Evolutionary conservation across 2,888 invertebrate genomes (phyloP), one percentile per base, ranked within the genome.

Genomic region (Odontocolon sp.): DNA sequence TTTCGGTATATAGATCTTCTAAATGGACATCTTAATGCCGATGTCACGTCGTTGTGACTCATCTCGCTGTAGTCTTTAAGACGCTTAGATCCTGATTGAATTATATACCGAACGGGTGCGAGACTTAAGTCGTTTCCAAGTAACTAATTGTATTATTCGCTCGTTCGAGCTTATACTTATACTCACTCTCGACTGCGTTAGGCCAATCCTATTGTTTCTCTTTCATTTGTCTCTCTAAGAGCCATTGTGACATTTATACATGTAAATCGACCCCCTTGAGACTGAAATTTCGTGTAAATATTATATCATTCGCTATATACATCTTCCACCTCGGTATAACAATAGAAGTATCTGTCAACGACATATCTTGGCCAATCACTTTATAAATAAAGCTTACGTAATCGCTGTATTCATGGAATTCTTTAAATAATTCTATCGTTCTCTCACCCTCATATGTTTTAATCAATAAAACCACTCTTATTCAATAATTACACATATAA

Each of bases 21-120:
- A 23, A 21, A 11, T 3, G 14, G 1, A 8, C 23, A 31, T 47
- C 47, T 9, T 52, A 3, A 16, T 8, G 52, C 14, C 52, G 16
- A 14, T 14, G 21, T 33, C 11, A 23, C 11, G 21, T 26, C 33
- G 23, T 63, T 3, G 50, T 38, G 38, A 23, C 8, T 2, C 9
- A 3, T 28, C 52, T 14, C 28, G 21, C 16, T 9, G 18, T 9
- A 33, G 42, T 64, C 54, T 52, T 28, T 78, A 79, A 81, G 79
- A 63, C 66, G 59, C 76, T 78, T 71, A 78, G 59, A 77, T 78
- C 63, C 38, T 81, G 78, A 81, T 83, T 81, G 28, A 81, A 83
- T 82, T 83, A 81, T 67, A 72, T 71, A 73, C 67, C 47, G 59
- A 77, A 47, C 63, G 31, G 14, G 77, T 28, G 64, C 59, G 56